These are phyloP conservation scores for Drosophila siamana DNA, from an alignment of 2,888 invertebrate genomes.

Conservation along the genomic window DNA sequence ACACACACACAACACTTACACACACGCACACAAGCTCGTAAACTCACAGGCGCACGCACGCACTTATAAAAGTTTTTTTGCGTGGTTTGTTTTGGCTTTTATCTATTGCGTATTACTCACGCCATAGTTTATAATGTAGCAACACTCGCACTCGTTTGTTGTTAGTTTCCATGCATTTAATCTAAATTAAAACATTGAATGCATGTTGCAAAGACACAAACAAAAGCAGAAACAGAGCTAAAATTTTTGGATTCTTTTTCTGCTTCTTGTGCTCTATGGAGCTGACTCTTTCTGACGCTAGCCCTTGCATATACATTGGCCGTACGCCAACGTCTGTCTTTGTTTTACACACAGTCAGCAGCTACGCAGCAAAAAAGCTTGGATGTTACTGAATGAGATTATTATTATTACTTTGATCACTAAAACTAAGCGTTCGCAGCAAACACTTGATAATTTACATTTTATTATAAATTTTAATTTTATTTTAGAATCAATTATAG, in stretches of 20 bases:
- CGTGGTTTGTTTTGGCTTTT: conserved; percentile 57
- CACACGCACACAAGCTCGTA: not conserved
- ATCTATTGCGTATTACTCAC: conserved; percentile 33
- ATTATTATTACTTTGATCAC: conserved; percentile 44
- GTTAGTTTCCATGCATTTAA: conserved; percentile 31
- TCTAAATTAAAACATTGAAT: conserved; percentile 69
- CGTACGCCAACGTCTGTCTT: conserved; percentile 61
- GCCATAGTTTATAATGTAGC: conserved; percentile 7
- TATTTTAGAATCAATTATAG: conserved; percentile 33
- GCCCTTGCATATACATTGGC: conserved; percentile 56
- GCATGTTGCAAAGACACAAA: conserved; percentile 76
- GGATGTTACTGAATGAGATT: conserved; percentile 66
- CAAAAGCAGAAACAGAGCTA: conserved; percentile 77
- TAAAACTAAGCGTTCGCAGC: conserved; percentile 39
- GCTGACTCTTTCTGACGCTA: conserved; percentile 56
- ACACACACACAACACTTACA: conserved; percentile 37
- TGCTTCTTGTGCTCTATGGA: conserved; percentile 54
- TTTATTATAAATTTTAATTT: conserved; percentile 33
- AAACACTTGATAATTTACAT: conserved; percentile 48
- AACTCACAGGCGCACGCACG: conserved; percentile 41
- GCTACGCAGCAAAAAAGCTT: conserved; percentile 68
- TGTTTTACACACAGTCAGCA: conserved; percentile 54
- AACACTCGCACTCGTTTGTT: conserved; percentile 32
- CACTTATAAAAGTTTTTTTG: conserved; percentile 43
- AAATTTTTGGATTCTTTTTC: conserved; percentile 75